These are phyloP conservation scores for Sceloporus undulatus DNA, from an alignment of 2,113 vertebrate species.

Conservation along the genomic window DNA sequence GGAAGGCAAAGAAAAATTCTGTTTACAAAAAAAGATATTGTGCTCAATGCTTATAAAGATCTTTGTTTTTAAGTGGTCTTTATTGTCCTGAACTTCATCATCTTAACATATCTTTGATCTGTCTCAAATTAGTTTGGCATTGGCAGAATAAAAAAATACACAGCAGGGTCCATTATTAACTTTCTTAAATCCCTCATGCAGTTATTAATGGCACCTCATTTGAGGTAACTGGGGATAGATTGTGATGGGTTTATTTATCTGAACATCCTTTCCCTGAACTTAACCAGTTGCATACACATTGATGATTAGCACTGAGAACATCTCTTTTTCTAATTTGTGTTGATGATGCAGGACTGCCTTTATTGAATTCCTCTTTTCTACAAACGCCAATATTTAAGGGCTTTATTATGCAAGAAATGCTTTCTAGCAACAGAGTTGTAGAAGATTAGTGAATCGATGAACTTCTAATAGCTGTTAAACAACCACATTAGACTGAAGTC, in stretches of 20 bases:
- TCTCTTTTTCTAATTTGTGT: conserved; percentile 22
- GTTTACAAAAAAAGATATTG: neutral
- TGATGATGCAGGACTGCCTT: conserved; percentile 12
- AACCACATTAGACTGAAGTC: conserved; percentile 6
- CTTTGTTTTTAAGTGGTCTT: neutral
- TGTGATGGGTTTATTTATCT: conserved; percentile 5
- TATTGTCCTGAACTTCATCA: neutral
- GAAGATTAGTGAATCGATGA: conserved; percentile 27
- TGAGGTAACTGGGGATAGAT: neutral
- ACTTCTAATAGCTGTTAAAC: conserved; percentile 29
- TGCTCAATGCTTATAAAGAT: neutral
- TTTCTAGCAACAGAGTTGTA: conserved; percentile 29
- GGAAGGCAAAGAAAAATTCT: conserved; percentile 1
- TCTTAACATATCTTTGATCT: conserved; percentile 13
- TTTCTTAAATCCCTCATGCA: conserved; percentile 3
- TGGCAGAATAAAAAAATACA: conserved; percentile 23
- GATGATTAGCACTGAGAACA: neutral
- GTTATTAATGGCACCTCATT: neutral
- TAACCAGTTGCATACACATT: neutral
- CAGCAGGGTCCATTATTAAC: neutral
- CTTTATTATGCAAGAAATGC: conserved; percentile 28
- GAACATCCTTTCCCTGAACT: neutral
- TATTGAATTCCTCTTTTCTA: conserved; percentile 25
- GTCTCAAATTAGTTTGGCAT: conserved; percentile 6
- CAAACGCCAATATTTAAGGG: neutral